Evolutionary conservation across 2,888 invertebrate species (phyloP), one percentile per base, ranked within the genome.

Genomic region (Toxonevra muliebris): DNA sequence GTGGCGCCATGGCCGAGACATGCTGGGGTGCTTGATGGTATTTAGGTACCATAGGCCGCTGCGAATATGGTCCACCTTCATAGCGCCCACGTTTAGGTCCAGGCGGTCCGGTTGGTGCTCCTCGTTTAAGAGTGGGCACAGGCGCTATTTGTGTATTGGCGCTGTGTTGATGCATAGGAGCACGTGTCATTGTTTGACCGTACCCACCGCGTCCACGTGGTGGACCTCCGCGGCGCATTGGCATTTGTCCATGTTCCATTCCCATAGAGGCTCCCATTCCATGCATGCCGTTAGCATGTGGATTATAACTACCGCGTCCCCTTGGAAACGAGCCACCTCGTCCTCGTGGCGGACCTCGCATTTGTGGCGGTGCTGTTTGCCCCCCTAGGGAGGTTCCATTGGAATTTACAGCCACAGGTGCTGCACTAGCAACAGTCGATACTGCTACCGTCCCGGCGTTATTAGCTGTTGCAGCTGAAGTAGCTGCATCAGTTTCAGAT

Each of bases 71-170:
- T 43, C 84, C 82, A 40, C 84, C 82, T 50, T 85, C 85, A 68
- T 85, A 85, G 50, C 85, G 82, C 58, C 85, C 85, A 54, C 85
- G 82, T 69, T 85, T 85, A 11, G 85, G 84, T 19, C 85, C 85
- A 8, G 84, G 85, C 0, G 76, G 78, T 43, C 85, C 85, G 65
- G 81, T 81, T 41, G 82, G 82, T 19, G 84, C 83, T 61, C 85
- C 85, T 41, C 85, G 83, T 76, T 85, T 85, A 42, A 85, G 75
- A 69, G 85, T 79, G 71, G 80, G 84, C 74, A 84, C 84, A 68
- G 80, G 84, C 66, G 84, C 80, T 65, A 84, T 80, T 79, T 85
- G 85, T 68, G 84, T 80, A 76, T 85, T 85, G 67, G 81, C 80
- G 71, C 80, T 80, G 76, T 85, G 85, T 73, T 78, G 79, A 71